Conservation (phyloP, 2,113 vertebrate genomes). For the Naja naja region DNA sequence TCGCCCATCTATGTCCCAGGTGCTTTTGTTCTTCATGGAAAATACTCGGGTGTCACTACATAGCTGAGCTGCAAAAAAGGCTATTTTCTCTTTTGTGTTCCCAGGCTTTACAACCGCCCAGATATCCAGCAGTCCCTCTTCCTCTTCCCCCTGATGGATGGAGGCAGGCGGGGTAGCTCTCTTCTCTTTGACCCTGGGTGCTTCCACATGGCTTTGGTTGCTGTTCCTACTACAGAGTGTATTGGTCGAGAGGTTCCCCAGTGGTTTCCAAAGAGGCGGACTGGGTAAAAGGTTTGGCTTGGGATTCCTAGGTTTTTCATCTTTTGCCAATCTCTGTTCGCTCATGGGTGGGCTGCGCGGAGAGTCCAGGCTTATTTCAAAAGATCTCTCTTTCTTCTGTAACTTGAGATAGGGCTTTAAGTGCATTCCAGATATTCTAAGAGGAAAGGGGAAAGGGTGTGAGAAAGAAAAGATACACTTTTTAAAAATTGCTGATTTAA, state of each 20-base stretch:
- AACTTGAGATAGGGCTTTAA: constrained; percentile 84
- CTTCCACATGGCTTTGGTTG: constrained; percentile 61
- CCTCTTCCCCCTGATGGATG: constrained; percentile 76
- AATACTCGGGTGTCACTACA: constrained; percentile 59
- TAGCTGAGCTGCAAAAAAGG: constrained; percentile 87
- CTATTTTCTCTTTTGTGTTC: constrained; percentile 95
- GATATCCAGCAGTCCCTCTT: constrained; percentile 77
- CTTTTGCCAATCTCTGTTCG: constrained; percentile 65
- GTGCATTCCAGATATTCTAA: constrained; percentile 86
- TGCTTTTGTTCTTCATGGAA: constrained; percentile 83
- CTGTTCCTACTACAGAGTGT: constrained; percentile 72
- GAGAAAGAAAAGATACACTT: constrained; percentile 7
- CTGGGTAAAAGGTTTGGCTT: constrained; percentile 62
- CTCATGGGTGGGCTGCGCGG: constrained; percentile 60
- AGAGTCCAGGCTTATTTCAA: constrained; percentile 64
- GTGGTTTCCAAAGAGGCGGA: constrained; percentile 69
- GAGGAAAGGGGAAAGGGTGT: constrained; percentile 40
- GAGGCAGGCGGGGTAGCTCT: constrained; percentile 58
- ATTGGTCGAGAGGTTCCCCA: constrained; percentile 79
- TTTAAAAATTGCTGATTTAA: not conserved
- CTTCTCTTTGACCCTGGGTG: constrained; percentile 55
- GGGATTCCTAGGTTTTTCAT: constrained; percentile 62
- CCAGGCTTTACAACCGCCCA: constrained; percentile 93
- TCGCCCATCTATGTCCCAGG: constrained; percentile 81
- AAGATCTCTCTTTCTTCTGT: constrained; percentile 74